Percentiles rank a stretch among this genome's conserved stretches.
These are phyloP conservation scores for Micromussa lordhowensis DNA, from an alignment of 92 coral and sea anemone genomes.

Conservation along the genomic window DNA sequence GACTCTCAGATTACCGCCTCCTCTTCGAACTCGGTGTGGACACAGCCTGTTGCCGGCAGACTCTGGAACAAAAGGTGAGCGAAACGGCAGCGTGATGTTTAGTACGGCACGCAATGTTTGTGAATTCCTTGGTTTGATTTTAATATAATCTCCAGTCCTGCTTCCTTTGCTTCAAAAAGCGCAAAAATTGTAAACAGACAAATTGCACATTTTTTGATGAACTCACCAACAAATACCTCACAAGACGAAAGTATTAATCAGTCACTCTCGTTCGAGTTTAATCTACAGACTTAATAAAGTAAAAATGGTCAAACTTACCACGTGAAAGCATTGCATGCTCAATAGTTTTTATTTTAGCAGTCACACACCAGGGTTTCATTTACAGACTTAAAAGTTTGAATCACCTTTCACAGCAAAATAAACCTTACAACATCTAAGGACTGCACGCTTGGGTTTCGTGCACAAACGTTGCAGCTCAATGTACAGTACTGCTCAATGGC, in stretches of 20 bases:
- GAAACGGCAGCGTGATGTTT: not conserved
- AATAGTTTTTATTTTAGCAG: too few relatives aligned
- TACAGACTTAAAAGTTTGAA: too few relatives aligned
- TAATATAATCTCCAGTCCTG: not conserved
- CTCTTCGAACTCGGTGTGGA: constrained; percentile 73
- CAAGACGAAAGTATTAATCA: too few relatives aligned
- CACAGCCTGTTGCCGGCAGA: constrained; percentile 77
- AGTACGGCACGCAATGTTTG: not conserved
- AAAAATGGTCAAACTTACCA: too few relatives aligned
- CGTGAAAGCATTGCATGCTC: too few relatives aligned
- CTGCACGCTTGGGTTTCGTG: not conserved
- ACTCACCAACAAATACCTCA: too few relatives aligned
- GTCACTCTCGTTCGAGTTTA: too few relatives aligned
- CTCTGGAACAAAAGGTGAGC: constrained; percentile 76
- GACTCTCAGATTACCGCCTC: constrained; percentile 89
- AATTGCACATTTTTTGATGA: too few relatives aligned
- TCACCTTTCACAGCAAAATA: too few relatives aligned
- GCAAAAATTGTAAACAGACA: too few relatives aligned
- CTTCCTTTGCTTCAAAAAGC: not conserved
- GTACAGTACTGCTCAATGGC: not conserved
- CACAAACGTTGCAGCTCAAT: not conserved
- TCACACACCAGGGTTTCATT: not conserved
- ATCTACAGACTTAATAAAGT: too few relatives aligned
- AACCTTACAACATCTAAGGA: not conserved
- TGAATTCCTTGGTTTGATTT: not conserved